Conservation (phyloP, 2,113 vertebrate species). For the Gallinago undulata region DNA sequence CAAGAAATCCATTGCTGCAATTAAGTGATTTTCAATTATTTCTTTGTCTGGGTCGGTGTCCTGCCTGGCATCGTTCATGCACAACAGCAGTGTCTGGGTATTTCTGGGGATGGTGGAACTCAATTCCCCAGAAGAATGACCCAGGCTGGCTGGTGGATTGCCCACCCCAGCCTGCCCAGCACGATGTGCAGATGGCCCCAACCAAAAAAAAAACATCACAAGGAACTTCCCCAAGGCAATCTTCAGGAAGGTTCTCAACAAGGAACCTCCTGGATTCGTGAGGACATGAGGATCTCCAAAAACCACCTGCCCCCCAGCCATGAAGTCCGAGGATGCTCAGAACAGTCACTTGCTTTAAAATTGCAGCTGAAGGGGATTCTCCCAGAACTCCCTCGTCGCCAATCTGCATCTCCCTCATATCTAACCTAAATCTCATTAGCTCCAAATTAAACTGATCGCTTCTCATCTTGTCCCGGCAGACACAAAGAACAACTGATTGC, state of each 20-base stretch:
- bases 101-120: rapidly evolving
- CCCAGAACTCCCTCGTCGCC: neutral
- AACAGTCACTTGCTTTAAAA: neutral
- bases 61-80: neutral
- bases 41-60: neutral
- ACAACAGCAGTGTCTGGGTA: rapidly evolving
- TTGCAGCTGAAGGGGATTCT: neutral
- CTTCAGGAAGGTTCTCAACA: neutral
- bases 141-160: neutral
- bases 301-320: neutral
- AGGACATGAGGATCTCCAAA: neutral
- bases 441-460: neutral
- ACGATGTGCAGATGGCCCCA: too few species aligned
- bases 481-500: neutral
- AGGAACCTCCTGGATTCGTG: neutral
- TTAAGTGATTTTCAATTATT: neutral
- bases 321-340: neutral
- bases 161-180: neutral
- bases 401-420: neutral
- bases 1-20: neutral
- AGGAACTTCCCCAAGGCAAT: neutral
- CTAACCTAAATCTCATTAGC: neutral
- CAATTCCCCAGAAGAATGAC: neutral
- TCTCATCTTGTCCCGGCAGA: neutral
- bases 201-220: neutral